Base-by-base conservation (phyloP, 2,888 invertebrate species). In the Napeogenes sylphis region DNA sequence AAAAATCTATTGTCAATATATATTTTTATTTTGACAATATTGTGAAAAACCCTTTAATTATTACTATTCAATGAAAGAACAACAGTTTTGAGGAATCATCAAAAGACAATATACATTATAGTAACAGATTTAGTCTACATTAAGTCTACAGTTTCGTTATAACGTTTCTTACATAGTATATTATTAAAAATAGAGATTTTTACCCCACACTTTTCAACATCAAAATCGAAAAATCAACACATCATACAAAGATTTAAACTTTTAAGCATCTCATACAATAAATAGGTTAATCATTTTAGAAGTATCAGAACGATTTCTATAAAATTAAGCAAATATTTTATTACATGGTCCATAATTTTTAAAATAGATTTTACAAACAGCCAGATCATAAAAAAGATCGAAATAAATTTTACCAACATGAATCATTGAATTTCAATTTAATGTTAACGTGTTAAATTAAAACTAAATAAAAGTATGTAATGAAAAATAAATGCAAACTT, bases 1-100 rank as follows among this genome's bases (percentile, higher is more conserved):
- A 87, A 21, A 85, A 80, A 76, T 78, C 74, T 77, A 79, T 80
- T 82, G 80, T 77, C 85, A 82, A 80, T 75, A 73, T 75, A 73
- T 75, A 70, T 73, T 74, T 75, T 71, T 73, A 72, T 71, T 75
- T 78, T 79, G 83, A 81, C 84, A 86, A 82, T 79, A 77, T 76
- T 76, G 74, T 82, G 81, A 80, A 85, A 80, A 84, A 81, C 75
- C 67, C 71, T 68, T 79, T 74, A 76, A 77, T 74, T 72, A 74
- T 74, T 73, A 68, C 76, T 72, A 76, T 78, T 74, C 78, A 76
- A 77, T 70, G 78, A 78, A 75, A 69, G 71, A 70, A 70, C 71
- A 68, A 63, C 70, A 55, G 56, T 35, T 38, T 42, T 12, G 42
- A 42, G 38, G 35, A 66, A 71, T 73, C 77, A 76, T 67, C 71